phyloP scores from a whole-genome alignment of 1,140 invertebrate species.

The Phocides pigmalion region DNA sequence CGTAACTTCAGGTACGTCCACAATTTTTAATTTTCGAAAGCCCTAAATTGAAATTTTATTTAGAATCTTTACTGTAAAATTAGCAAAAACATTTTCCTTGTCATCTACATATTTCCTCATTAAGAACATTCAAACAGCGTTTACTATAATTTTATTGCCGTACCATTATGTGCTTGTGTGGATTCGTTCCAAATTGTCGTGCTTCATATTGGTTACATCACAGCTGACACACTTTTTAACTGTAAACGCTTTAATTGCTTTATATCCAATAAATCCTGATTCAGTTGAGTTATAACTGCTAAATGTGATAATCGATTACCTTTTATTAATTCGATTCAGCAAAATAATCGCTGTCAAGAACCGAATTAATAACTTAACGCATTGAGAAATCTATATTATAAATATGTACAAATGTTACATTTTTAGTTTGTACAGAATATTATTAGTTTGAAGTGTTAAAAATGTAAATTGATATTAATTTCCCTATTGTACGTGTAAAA shows the following conservation, averaged over 20 bases:
- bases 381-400: no score
- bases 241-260: background rate
- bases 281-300: background rate
- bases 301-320: background rate
- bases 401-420: no score
- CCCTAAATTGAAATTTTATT: background rate
- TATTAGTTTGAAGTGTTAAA: no score
- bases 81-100: background rate
- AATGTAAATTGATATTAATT: no score
- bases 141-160: background rate
- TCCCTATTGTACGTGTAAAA: no score
- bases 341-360: background rate
- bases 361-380: no score
- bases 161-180: background rate
- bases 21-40: background rate
- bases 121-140: background rate
- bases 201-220: conserved; percentile 11
- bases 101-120: background rate
- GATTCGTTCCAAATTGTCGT: conserved; percentile 12
- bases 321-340: background rate
- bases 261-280: conserved; percentile 6
- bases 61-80: background rate
- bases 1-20: conserved; percentile 62
- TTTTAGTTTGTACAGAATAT: no score
- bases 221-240: conserved; percentile 7